Conservation (phyloP, 2,888 invertebrate species). For the Dendrolimus houi region DNA sequence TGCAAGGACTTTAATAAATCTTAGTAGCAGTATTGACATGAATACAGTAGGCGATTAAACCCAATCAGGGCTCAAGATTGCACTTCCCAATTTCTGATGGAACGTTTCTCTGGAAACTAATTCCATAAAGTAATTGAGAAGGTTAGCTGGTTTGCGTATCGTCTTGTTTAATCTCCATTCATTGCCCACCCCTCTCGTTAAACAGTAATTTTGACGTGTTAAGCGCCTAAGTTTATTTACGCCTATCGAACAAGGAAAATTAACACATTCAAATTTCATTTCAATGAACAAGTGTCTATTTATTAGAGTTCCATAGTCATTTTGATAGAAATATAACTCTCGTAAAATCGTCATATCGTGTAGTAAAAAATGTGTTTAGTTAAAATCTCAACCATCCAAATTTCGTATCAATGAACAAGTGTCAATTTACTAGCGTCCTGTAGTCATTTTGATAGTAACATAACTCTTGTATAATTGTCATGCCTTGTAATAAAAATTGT, state of each 20-base stretch:
- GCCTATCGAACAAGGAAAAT: constrained; percentile 47
- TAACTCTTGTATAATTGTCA: no score
- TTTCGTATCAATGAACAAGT: no score
- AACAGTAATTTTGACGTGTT: constrained; percentile 67
- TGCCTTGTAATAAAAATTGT: no score
- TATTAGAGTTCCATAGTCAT: not conserved
- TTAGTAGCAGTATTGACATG: not conserved
- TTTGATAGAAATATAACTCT: not conserved
- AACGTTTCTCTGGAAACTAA: constrained; percentile 44
- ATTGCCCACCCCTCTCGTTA: constrained; percentile 59
- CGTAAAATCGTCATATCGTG: no score
- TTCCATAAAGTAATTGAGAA: constrained; percentile 62
- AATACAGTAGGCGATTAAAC: constrained; percentile 10
- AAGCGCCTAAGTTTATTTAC: constrained; percentile 62
- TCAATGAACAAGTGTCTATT: not conserved
- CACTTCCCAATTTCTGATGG: constrained; percentile 26
- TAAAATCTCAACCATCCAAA: no score
- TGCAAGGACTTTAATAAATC: not conserved
- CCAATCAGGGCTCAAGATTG: constrained; percentile 15
- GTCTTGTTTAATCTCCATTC: constrained; percentile 67
- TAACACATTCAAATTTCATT: constrained; percentile 39
- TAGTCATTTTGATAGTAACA: no score
- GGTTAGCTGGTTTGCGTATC: constrained; percentile 53
- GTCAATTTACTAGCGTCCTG: no score
- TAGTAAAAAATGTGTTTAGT: no score